Conservation (phyloP, 2,797 vertebrate genomes). For the Helostoma temminkii region DNA sequence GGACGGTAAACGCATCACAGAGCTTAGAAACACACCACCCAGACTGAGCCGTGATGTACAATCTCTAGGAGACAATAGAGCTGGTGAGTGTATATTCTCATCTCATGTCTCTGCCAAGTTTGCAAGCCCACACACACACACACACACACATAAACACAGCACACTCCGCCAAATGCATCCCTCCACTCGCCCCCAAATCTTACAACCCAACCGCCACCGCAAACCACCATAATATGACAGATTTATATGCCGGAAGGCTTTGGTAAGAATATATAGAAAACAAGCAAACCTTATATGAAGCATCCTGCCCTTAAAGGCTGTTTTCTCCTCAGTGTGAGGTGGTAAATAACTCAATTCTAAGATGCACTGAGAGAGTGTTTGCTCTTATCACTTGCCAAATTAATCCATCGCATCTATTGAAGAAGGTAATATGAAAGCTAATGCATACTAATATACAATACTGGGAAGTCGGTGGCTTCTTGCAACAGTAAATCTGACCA, state of each 20-base stretch:
- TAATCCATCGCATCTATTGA: constrained; percentile 29
- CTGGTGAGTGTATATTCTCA: constrained; percentile 70
- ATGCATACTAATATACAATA: constrained; percentile 50
- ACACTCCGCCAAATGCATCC: constrained; percentile 59
- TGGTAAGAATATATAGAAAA: constrained; percentile 45
- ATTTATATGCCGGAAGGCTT: constrained; percentile 49
- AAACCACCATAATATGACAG: constrained; percentile 56
- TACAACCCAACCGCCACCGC: constrained; percentile 53
- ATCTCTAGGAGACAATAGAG: constrained; percentile 75
- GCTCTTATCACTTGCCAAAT: constrained; percentile 17
- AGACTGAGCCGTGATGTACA: constrained; percentile 64
- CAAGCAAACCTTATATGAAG: constrained; percentile 30
- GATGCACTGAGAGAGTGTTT: constrained; percentile 4
- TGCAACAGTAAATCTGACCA: constrained; percentile 58
- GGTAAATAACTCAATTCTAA: not conserved
- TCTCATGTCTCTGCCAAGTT: constrained; percentile 72
- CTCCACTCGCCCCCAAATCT: constrained; percentile 23
- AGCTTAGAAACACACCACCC: constrained; percentile 72
- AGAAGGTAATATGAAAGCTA: constrained; percentile 50
- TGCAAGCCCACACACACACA: constrained; percentile 48
- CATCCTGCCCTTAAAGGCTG: not conserved
- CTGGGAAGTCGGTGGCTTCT: constrained; percentile 50
- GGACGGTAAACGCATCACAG: constrained; percentile 58
- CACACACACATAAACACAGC: constrained; percentile 44
- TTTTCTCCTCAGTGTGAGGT: not conserved